Base-by-base conservation (phyloP, 2,797 vertebrate species). In the Macropus fuliginosus region DNA sequence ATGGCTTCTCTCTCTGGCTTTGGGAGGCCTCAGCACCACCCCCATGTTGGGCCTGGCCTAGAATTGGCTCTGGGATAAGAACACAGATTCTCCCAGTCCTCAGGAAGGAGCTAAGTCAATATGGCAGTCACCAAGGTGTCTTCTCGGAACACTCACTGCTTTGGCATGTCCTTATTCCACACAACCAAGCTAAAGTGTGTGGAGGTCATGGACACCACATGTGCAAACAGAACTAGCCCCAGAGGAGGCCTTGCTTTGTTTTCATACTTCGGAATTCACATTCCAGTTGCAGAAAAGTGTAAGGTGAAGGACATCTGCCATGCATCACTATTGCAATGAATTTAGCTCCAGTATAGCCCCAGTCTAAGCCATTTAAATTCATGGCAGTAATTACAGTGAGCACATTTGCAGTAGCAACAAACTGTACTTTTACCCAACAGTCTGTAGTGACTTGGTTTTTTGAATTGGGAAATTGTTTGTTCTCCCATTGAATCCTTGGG, bases 371-470 rank as follows among this genome's bases (percentile, higher is more conserved):
- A 4, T 95, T 91, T 96, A 92, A 87, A 94, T 94, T 97, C 91
- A 96, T 93, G 55, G 95, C 92, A 94, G 91, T 97, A 96, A 96
- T 97, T 97, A 95, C 54, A 97, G 93, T 94, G 97, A 96, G 94
- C 93, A 97, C 93, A 96, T 92, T 97, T 91, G 81, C 40, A 96
- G 55, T 97, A 96, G 94, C 55, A 94, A 54, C 74, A 96, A 93
- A 95, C 87, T 96, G 55, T 90, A 91, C 50, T 97, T 74, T 87
- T 95, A 93, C 59, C 91, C 90, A 97, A 95, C 59, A 96, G 52
- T 97, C 91, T 94, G 54, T 95, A 97, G 96, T 92, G 91, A 96
- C 91, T 97, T 87, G 18, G 13, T 94, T 92, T 94, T 29, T 55
- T 34, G 1, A 1, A 93, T 91, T 94, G 92, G 94, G 94, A 54